Base-by-base conservation (phyloP, 2,888 invertebrate genomes). In the Pristionchus exspectatus region DNA sequence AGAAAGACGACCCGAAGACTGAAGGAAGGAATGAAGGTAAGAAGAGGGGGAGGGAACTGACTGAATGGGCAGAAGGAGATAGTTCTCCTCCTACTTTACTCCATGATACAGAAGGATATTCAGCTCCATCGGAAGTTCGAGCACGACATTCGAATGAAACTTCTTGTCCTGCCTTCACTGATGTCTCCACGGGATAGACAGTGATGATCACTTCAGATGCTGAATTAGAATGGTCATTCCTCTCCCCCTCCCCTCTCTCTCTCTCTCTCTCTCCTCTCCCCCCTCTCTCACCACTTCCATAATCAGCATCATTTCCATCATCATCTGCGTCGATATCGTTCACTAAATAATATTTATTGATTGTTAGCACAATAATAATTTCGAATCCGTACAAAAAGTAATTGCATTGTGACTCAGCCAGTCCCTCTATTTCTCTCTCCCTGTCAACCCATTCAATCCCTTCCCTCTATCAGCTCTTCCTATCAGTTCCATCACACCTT, bases 141-240 rank as follows among this genome's bases (percentile, higher is more conserved):
- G 95, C 95, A 44, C 95, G 92, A 90, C 95, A 95, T 86, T 95
- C 94, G 89, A 95, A 94, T 7, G 92, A 91, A 72, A 93, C 95
- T 77, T 95, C 94, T 30, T 92, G 92, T 33, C 95, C 95, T 66
- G 94, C 95, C 16, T 94, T 91, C 24, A 94, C 92, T 33, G 91
- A 92, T 72, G 93, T 91, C 87, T 94, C 93, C n/a, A 92, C 91
- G 66, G 95, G 95, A 90, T 94, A 94, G 63, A 95, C 93, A 63
- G 94, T 94, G 90, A 95, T 94, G 84, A 94, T 94, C 63, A 95
- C 92, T 89, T 94, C 94, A 92, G 87, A 90, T 38, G 33, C 33
- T 77, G 21, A 44, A 77, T 77, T n/a, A 24, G 14, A 54, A 72
- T 24, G 30, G 24, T 27, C n/a, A 87, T 87, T 30, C 33, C 50